A percentile compares a stretch with the other conserved stretches of the same genome.
Evolutionary conservation across 2,113 vertebrate species (phyloP).

Genomic region (Muscicapa adusta): DNA sequence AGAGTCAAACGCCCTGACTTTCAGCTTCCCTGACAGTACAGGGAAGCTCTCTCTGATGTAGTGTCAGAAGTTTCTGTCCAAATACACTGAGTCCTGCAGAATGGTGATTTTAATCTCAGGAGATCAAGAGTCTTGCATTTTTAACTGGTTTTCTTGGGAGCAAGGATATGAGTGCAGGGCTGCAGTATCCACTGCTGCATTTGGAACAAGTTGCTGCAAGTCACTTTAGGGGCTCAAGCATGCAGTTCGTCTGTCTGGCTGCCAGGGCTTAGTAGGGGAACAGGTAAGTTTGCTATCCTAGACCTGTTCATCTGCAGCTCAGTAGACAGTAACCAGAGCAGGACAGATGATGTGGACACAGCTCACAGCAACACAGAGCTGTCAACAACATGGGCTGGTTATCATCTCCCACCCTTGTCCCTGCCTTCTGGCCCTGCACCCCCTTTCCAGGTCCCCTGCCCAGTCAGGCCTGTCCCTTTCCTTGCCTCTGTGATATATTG

Average conservation of each 20-base stretch:
- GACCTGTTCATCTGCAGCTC: not conserved
- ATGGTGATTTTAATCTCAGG: not conserved
- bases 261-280: not conserved
- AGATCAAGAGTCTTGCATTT: not conserved
- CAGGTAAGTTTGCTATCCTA: not conserved
- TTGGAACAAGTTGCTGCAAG: not conserved
- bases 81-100: not conserved
- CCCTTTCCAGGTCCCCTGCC: not conserved
- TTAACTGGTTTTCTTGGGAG: not conserved
- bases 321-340: not conserved
- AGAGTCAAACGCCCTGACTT: not conserved
- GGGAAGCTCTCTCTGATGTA: not conserved
- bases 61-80: not conserved
- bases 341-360: not conserved
- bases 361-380: not conserved
- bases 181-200: not conserved
- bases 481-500: not conserved
- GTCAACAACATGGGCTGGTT: rapidly evolving
- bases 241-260: rapidly evolving
- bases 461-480: not conserved
- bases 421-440: not conserved
- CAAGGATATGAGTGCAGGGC: not conserved
- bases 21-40: not conserved
- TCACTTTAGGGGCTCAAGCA: not conserved
- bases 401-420: not conserved